Percentiles rank a stretch among this genome's conserved stretches.
These are phyloP conservation scores for Hormaphis cornu DNA, from an alignment of 1,140 invertebrate species.

Conservation along the genomic window DNA sequence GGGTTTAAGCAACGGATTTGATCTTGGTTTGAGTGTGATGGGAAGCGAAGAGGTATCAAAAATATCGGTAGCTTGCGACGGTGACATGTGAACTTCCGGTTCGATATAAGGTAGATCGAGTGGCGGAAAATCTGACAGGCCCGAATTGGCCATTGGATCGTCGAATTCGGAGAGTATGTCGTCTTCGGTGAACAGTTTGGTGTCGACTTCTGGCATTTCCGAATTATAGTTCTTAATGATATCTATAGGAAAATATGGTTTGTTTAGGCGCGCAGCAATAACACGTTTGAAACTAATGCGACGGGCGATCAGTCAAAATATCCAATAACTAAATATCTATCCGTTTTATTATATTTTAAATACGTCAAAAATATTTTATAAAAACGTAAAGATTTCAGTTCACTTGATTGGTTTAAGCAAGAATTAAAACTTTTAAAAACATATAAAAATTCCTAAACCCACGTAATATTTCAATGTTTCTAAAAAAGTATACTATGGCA, in stretches of 20 bases:
- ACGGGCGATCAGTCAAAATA: not conserved
- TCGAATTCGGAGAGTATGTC: slow-evolving; percentile 12
- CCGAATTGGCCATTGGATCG: not conserved
- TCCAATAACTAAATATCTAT: not conserved
- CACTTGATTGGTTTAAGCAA: no score
- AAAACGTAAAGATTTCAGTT: no score
- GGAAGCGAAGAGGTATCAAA: not conserved
- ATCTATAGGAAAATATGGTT: not conserved
- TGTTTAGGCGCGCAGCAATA: no score
- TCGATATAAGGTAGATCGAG: not conserved
- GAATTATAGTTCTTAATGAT: not conserved
- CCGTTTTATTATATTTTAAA: no score
- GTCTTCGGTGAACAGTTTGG: slow-evolving; percentile 6
- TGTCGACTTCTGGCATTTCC: slow-evolving; percentile 14
- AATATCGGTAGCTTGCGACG: not conserved
- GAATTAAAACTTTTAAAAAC: no score
- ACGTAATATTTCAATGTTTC: no score
- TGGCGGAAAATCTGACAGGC: not conserved
- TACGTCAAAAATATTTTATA: no score
- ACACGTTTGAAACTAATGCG: no score
- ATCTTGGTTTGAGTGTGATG: not conserved
- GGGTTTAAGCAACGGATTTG: not conserved
- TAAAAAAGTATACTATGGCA: no score
- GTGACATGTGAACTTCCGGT: not conserved
- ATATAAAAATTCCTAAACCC: no score